Conservation (phyloP, 2,797 vertebrate species). For the Poecilia picta region DNA sequence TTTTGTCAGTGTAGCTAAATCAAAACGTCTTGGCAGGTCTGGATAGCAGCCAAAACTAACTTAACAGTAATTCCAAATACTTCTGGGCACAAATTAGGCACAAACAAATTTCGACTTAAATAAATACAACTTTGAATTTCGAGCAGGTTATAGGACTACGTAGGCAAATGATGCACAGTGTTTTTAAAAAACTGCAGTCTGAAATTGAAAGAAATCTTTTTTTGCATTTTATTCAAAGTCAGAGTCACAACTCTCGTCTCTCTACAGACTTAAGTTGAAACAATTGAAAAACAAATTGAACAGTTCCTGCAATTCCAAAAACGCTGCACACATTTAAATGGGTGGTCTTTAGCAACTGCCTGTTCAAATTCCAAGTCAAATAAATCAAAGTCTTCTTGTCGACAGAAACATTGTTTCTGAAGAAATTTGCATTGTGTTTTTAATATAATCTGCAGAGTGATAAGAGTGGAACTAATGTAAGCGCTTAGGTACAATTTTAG, state of each 20-base stretch:
- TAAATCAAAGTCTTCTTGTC: constrained; percentile 8
- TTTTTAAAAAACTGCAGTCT: background rate
- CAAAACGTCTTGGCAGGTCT: background rate
- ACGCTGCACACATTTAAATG: background rate
- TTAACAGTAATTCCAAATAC: background rate
- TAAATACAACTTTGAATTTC: background rate
- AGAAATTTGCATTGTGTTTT: constrained; percentile 56
- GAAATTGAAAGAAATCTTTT: background rate
- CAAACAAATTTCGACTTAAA: background rate
- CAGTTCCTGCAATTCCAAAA: background rate
- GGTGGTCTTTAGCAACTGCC: background rate
- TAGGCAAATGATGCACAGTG: background rate
- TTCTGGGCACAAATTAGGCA: background rate
- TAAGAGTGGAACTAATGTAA: constrained; percentile 32
- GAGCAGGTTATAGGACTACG: background rate
- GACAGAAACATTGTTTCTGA: constrained; percentile 11
- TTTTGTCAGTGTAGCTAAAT: background rate
- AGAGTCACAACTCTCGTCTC: background rate
- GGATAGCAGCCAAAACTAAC: background rate
- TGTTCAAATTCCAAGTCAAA: constrained; percentile 3
- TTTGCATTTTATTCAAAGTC: background rate
- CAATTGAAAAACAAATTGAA: background rate
- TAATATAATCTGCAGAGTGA: constrained; percentile 28
- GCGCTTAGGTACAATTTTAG: constrained; percentile 5
- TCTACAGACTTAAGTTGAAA: background rate